Base-by-base conservation (phyloP, 2,888 invertebrate genomes). In the Myathropa florea region DNA sequence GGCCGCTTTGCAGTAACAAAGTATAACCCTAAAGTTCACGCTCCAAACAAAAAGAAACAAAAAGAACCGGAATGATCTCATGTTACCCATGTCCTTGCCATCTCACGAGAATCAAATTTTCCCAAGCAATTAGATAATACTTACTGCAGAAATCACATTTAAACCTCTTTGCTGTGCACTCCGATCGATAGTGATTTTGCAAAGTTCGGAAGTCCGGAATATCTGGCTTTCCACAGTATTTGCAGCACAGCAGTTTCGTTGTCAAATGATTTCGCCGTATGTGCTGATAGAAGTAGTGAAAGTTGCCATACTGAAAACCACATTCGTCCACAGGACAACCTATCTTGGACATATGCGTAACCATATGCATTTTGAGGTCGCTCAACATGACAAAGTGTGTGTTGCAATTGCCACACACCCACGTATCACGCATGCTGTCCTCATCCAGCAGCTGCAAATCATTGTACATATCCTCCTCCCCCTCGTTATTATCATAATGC, bases 351-450 rank as follows among this genome's bases (percentile, higher is more conserved):
- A 86, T 57, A 67, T 86, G 86, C 0, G 83, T 86, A 1, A 86
- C 86, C 86, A 86, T 86, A 33, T 86, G 86, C 86, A 86, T 83
- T 26, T 86, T 86, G 6, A 86, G 26, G 21, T 86, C 86, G 12
- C 21, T 75, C 0, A 86, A 33, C 21, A 30, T 46, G 0, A n/a
- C 28, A 71, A 86, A 86, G 9, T 86, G 75, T 0, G 61, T 60
- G 9, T 63, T 86, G 21, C 86, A 86, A 39, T 33, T 71, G 21
- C 86, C 86, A 14, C 86, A 86, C 0, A 76, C 61, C 86, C 86
- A 86, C 30, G 46, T 28, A 0, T 26, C 4, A 14, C 70, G 78
- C 10, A 67, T 46, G 0, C 46, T 23, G 26, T 83, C 75, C 60
- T 86, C 86, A n/a, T 86, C 83, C 9, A 86, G n/a, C 7, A 78